phyloP scores from a whole-genome alignment of 2,888 invertebrate genomes.

The Rhodophaea formosa region DNA sequence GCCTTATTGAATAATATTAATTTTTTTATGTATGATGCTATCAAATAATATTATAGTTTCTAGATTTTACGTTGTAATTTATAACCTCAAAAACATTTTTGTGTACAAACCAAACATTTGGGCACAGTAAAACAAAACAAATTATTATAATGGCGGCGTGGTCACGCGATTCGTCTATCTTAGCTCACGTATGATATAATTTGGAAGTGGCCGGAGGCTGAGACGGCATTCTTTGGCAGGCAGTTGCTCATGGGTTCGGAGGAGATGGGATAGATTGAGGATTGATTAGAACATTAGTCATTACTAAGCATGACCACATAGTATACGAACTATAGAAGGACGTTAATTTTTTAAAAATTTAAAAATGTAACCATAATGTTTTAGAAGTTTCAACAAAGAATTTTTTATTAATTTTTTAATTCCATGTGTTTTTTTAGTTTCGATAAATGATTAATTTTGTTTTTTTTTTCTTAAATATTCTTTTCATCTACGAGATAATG shows the following conservation, averaged over 20 bases:
- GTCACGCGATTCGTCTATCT: slow-evolving; percentile 79
- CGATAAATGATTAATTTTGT: too few relatives aligned
- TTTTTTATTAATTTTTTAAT: too few relatives aligned
- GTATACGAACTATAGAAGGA: too few relatives aligned
- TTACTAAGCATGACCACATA: not conserved
- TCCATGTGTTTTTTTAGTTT: too few relatives aligned
- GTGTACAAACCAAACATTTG: slow-evolving; percentile 3
- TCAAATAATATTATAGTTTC: too few relatives aligned
- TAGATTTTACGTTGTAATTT: not conserved
- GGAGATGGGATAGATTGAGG: not conserved
- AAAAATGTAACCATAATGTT: too few relatives aligned
- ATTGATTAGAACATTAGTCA: not conserved
- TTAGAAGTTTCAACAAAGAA: too few relatives aligned
- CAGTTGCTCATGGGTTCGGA: slow-evolving; percentile 24
- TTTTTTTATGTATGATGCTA: too few relatives aligned
- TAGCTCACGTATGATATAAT: slow-evolving; percentile 60
- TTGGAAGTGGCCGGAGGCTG: slow-evolving; percentile 61
- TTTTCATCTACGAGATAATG: too few relatives aligned
- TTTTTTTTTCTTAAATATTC: too few relatives aligned
- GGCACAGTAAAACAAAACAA: slow-evolving; percentile 44
- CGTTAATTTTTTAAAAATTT: not conserved
- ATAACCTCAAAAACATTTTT: not conserved
- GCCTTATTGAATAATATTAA: too few relatives aligned
- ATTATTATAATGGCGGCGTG: slow-evolving; percentile 63
- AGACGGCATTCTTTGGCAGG: slow-evolving; percentile 53